These are phyloP conservation scores for Gephyroberyx darwinii DNA, from an alignment of 2,797 vertebrate genomes.

Conservation along the genomic window DNA sequence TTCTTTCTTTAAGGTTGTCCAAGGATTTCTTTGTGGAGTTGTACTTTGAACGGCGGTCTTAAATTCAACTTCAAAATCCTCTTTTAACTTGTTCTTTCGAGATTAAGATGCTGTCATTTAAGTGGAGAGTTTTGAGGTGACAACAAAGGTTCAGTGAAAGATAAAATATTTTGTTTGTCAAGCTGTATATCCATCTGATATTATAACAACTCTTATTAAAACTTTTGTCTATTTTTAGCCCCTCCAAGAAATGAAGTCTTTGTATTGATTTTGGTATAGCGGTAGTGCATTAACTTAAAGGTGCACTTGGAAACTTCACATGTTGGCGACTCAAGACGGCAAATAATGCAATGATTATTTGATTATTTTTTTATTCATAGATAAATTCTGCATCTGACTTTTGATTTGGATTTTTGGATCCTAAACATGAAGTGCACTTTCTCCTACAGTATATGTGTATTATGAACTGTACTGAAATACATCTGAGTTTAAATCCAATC, in stretches of 20 bases:
- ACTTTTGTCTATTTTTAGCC: not conserved
- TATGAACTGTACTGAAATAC: no score
- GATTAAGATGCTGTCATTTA: conserved; percentile 39
- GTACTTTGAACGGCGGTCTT: conserved; percentile 45
- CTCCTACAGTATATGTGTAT: no score
- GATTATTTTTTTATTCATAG: conserved; percentile 43
- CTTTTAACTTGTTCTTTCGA: conserved; percentile 38
- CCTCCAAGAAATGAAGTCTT: not conserved
- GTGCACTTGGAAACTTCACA: conserved; percentile 7
- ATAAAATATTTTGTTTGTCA: conserved; percentile 22
- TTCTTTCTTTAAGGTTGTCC: conserved; percentile 53
- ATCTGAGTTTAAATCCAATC: conserved; percentile 3
- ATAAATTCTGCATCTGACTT: conserved; percentile 51
- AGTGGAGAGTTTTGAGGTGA: conserved; percentile 2
- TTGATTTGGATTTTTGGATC: conserved; percentile 55
- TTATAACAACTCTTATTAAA: conserved; percentile 33
- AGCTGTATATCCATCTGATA: not conserved
- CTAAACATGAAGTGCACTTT: conserved; percentile 28
- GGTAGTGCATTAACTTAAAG: conserved; percentile 1
- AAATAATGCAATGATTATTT: conserved; percentile 36
- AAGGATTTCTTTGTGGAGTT: conserved; percentile 42
- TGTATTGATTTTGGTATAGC: not conserved
- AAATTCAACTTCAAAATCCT: conserved; percentile 31
- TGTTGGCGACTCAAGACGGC: conserved; percentile 18
- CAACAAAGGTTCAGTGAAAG: conserved; percentile 21